Base-by-base conservation (phyloP, 2,888 invertebrate genomes). In the Drosophila subquinaria region DNA sequence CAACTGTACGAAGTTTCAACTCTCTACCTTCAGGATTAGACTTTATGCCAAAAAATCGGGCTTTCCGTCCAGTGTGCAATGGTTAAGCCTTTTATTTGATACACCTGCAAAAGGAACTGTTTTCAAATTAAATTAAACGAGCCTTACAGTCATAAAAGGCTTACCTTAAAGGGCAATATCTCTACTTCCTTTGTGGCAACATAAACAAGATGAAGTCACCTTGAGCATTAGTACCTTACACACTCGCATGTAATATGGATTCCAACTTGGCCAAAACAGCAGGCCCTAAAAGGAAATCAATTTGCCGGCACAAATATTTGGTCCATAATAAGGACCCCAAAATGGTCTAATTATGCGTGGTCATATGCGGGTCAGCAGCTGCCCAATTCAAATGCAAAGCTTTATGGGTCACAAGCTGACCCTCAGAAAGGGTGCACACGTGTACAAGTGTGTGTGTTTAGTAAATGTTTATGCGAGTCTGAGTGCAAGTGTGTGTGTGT, bases 271-370 rank as follows among this genome's bases (percentile, higher is more conserved):
- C 56, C 62, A 53, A 72, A 72, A 62, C 55, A 74, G 55, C 48
- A 57, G 20, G 33, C 10, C 27, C 36, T 36, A 45, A 55, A 63
- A 61, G 47, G 36, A 69, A 87, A 88, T 82, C 82, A 87, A 82
- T 82, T 82, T 87, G 62, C 65, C 35, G 63, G 57, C 69, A 76
- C 85, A 84, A 88, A 81, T 81, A 88, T 82, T 88, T 84, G 85
- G 55, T 8, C 23, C 68, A 65, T 64, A 77, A 61, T 62, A 74
- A 67, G 63, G 53, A 40, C 42, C 20, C 48, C 57, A 70, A 67
- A 77, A 50, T 63, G 62, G 51, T 72, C 84, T 75, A 88, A 84
- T 84, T 84, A 84, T 84, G 89, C 89, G 75, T 80, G 78, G 81
- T 73, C 83, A 83, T 73, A 84, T 86, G 69, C 73, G 83, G 76